Evolutionary conservation across 2,888 invertebrate species (phyloP).

Genomic region (Metellina segmentata): DNA sequence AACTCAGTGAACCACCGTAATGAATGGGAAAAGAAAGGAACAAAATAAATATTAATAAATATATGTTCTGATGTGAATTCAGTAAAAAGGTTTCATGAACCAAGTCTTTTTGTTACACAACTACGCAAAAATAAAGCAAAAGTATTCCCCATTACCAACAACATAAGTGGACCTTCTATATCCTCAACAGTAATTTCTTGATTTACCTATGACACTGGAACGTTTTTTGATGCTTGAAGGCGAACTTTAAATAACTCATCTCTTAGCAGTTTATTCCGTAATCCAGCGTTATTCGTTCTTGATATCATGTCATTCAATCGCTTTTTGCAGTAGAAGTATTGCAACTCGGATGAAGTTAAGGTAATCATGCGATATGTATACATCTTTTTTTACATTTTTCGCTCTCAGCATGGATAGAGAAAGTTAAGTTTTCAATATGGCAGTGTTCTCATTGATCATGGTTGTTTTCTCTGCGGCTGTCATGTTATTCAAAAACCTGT

Average conservation of each 20-base stretch:
- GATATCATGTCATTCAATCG: background rate
- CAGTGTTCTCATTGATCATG: background rate
- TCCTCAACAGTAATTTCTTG: background rate
- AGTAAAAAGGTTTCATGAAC: background rate
- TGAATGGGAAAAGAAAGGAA: too few species aligned
- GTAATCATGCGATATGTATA: background rate
- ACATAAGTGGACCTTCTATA: background rate
- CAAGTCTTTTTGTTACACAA: background rate
- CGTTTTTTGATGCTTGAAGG: background rate
- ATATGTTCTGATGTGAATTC: too few species aligned
- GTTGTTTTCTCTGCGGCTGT: background rate
- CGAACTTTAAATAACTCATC: background rate
- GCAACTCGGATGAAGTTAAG: background rate
- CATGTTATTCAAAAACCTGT: background rate
- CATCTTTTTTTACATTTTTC: background rate
- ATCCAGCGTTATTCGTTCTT: background rate
- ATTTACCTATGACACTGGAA: background rate
- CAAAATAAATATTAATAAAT: too few species aligned
- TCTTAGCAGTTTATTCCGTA: background rate
- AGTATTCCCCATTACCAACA: background rate
- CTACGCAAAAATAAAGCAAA: background rate
- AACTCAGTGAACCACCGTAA: too few species aligned
- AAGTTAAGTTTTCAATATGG: background rate
- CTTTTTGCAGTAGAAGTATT: constrained; percentile 14
- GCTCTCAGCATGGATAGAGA: background rate